These are phyloP conservation scores for Spilarctia lutea DNA, from an alignment of 2,888 invertebrate species.

Conservation along the genomic window DNA sequence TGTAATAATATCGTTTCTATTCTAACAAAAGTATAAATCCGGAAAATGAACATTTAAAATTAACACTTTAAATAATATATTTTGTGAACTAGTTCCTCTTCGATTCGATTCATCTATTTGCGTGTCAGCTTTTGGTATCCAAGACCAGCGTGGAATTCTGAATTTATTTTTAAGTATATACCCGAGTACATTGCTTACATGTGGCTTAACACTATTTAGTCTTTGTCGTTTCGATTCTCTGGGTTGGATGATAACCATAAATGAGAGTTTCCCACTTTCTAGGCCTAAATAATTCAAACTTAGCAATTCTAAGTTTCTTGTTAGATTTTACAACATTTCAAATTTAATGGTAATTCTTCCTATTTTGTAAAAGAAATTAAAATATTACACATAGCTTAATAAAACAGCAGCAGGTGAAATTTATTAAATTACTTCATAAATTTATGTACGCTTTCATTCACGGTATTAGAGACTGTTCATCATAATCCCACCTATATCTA, in stretches of 20 bases:
- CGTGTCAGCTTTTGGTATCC: not conserved
- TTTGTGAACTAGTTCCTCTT: too few relatives aligned
- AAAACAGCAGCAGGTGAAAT: not conserved
- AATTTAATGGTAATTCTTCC: not conserved
- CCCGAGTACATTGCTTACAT: not conserved
- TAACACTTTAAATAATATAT: not conserved
- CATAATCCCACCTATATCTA: not conserved
- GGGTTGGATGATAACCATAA: not conserved
- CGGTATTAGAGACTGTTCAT: conserved; percentile 6
- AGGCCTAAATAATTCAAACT: not conserved
- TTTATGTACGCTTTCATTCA: conserved; percentile 4
- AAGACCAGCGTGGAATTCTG: not conserved
- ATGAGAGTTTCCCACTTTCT: not conserved
- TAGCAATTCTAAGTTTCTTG: not conserved
- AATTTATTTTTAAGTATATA: not conserved
- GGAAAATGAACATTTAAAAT: not conserved
- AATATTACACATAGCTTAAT: not conserved
- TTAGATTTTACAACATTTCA: not conserved
- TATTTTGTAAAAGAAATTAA: not conserved
- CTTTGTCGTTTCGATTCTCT: too few relatives aligned
- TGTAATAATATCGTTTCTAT: not conserved
- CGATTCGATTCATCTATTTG: not conserved
- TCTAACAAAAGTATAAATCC: not conserved
- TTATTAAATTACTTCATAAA: not conserved
- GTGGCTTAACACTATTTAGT: too few relatives aligned